A percentile compares a stretch with the other conserved stretches of the same genome.
These are phyloP conservation scores for Trachymyrmex septentrionalis DNA, from an alignment of 1,140 invertebrate species.

Conservation along the genomic window DNA sequence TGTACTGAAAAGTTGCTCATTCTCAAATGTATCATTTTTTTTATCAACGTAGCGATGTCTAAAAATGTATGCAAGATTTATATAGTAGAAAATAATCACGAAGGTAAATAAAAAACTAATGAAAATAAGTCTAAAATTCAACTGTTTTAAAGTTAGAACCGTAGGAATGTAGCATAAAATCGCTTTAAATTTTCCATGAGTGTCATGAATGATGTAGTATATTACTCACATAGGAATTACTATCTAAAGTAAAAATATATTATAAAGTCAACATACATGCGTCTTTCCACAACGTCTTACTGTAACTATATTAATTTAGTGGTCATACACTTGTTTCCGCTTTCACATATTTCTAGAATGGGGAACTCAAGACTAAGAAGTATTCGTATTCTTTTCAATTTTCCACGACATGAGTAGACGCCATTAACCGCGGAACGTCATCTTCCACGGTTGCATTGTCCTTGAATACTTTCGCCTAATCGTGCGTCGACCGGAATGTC, in stretches of 20 bases:
- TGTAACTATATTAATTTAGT: constrained; percentile 8
- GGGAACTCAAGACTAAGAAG: background rate
- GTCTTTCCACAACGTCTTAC: background rate
- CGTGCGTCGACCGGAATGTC: constrained; percentile 64
- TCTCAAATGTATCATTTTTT: too few species aligned
- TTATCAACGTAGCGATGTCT: too few species aligned
- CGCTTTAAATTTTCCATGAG: background rate
- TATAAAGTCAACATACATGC: background rate
- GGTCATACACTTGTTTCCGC: background rate
- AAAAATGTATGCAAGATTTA: too few species aligned
- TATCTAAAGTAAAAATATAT: constrained; percentile 30
- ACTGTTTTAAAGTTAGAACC: too few species aligned
- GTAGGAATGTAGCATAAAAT: background rate
- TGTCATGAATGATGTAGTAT: background rate
- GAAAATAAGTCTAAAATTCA: too few species aligned
- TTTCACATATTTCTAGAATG: background rate
- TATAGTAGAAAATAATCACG: too few species aligned
- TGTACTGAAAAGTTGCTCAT: too few species aligned
- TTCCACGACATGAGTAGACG: constrained; percentile 53
- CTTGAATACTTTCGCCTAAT: constrained; percentile 78
- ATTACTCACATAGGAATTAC: background rate
- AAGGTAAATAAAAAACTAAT: too few species aligned
- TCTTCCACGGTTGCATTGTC: constrained; percentile 67
- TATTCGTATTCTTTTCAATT: constrained; percentile 22
- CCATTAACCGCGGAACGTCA: constrained; percentile 63